Percentiles rank a stretch among this genome's conserved stretches.
These are phyloP conservation scores for Cyclargus thomasi DNA, from an alignment of 1,140 invertebrate species.

Conservation along the genomic window DNA sequence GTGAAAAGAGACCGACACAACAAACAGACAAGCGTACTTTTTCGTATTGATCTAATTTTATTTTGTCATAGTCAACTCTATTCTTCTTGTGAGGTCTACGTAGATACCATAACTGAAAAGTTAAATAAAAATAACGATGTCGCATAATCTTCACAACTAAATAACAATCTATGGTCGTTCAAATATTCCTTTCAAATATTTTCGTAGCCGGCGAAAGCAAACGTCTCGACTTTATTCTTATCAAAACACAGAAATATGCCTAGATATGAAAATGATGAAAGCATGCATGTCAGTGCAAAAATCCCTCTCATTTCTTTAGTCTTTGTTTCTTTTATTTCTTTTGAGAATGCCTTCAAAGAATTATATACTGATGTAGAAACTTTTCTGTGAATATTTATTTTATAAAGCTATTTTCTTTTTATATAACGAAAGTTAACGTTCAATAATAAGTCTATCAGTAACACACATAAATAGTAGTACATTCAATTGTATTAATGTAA, in stretches of 20 bases:
- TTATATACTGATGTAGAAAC: not conserved
- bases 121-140: no score
- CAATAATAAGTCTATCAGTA: no score
- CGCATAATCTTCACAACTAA: not conserved
- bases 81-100: no score
- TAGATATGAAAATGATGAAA: constrained; percentile 2
- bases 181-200: constrained; percentile 8
- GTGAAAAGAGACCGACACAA: no score
- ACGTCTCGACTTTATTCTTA: not conserved
- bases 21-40: no score
- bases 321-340: not conserved
- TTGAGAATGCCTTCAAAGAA: not conserved
- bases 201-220: not conserved
- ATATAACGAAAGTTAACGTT: no score
- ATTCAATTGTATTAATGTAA: no score
- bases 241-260: not conserved
- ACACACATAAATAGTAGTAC: no score
- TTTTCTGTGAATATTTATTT: not conserved
- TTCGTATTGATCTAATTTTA: no score
- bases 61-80: no score
- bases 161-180: not conserved
- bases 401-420: not conserved
- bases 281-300: not conserved
- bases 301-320: not conserved
- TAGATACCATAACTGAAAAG: no score